Evolutionary conservation across 2,888 invertebrate species (phyloP).

Genomic region (Orchesella flavescens): DNA sequence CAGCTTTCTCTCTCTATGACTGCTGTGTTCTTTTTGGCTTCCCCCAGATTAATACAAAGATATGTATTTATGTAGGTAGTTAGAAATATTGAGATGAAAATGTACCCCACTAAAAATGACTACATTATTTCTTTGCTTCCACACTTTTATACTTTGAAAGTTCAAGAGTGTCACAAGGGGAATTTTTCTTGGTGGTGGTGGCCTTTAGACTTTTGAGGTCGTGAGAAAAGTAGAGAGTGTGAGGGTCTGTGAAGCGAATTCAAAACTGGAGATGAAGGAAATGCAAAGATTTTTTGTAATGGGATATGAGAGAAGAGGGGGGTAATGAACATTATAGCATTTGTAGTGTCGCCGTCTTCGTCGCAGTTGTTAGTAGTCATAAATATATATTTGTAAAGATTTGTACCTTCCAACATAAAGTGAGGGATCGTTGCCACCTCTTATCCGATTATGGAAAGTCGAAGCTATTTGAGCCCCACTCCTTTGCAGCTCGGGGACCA

Average conservation of each 20-base stretch:
- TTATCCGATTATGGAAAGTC: conserved; percentile 71
- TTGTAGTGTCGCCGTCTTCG: background rate
- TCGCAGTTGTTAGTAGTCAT: conserved; percentile 19
- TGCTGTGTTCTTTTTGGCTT: background rate
- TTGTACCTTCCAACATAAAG: conserved; percentile 71
- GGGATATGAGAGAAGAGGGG: conserved; percentile 16
- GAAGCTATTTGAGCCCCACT: conserved; percentile 72
- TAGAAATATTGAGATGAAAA: no score
- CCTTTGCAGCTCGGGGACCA: conserved; percentile 71
- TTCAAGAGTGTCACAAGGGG: no score
- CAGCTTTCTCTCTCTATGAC: conserved; percentile 18
- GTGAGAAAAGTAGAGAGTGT: conserved; percentile 1
- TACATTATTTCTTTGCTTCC: no score
- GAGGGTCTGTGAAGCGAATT: conserved; percentile 31
- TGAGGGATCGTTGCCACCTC: conserved; percentile 71
- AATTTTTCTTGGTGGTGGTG: no score
- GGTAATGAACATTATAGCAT: conserved; percentile 14
- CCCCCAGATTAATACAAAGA: background rate
- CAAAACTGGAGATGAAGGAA: conserved; percentile 47
- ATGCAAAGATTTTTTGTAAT: conserved; percentile 48
- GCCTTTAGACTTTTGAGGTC: conserved; percentile 34
- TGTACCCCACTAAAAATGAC: no score
- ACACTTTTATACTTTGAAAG: conserved; percentile 15
- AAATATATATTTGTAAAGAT: conserved; percentile 47
- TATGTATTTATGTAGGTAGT: background rate